Percentiles rank a stretch among this genome's conserved stretches.
Conservation (phyloP, 1,140 invertebrate species). For the Ectropis grisescens region DNA sequence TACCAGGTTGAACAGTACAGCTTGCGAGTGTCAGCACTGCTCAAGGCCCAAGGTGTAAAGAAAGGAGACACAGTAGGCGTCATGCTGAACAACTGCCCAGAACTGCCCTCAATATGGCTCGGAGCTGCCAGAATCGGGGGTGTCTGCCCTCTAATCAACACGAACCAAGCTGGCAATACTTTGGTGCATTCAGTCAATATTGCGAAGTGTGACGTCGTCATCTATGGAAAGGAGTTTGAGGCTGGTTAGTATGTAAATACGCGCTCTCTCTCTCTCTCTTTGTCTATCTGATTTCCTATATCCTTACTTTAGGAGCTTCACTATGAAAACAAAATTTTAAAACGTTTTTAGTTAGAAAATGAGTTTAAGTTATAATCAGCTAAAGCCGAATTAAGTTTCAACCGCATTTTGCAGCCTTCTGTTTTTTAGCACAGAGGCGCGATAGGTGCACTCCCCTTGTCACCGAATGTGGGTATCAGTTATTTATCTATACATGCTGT, state of each 20-base stretch:
- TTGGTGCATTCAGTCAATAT: conserved; percentile 90
- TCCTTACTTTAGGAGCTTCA: no score
- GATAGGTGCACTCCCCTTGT: no score
- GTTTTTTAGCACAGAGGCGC: no score
- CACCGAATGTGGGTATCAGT: no score
- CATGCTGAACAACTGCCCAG: conserved; percentile 89
- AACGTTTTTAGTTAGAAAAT: no score
- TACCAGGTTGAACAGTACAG: conserved; percentile 86
- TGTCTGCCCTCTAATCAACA: conserved; percentile 92
- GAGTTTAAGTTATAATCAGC: no score
- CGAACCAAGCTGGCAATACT: conserved; percentile 85
- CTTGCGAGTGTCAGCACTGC: conserved; percentile 86
- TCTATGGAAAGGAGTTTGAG: conserved; percentile 48
- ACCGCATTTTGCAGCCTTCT: no score
- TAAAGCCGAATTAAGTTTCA: conserved; percentile 27
- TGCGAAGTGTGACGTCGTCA: conserved; percentile 64
- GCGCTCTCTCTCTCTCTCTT: no score
- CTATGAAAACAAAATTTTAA: no score
- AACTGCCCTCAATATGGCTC: conserved; percentile 91
- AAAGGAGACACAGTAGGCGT: conserved; percentile 90
- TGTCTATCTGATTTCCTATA: no score
- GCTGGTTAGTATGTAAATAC: conserved; percentile 37
- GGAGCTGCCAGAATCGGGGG: conserved; percentile 91
- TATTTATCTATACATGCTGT: no score
- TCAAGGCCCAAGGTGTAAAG: conserved; percentile 82